A percentile compares a stretch with the other conserved stretches of the same genome.
Conservation (phyloP, 2,888 invertebrate genomes). For the Rhagium mordax region DNA sequence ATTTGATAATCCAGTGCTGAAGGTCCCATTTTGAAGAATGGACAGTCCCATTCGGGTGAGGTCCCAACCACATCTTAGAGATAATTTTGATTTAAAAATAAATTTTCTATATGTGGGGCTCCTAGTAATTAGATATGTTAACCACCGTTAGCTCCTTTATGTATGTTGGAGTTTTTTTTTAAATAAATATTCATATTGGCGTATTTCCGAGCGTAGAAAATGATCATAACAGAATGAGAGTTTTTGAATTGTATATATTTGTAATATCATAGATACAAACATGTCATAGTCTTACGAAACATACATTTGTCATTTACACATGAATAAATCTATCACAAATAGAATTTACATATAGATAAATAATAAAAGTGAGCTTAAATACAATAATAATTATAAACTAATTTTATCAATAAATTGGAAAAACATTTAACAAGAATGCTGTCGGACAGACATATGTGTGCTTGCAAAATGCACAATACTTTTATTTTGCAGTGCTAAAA, state of each 20-base stretch:
- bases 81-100: no score
- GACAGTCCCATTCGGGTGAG: no score
- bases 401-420: constrained; percentile 49
- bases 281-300: constrained; percentile 63
- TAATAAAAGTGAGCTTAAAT: constrained; percentile 54
- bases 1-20: no score
- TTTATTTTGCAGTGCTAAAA: constrained; percentile 19
- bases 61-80: no score
- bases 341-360: constrained; percentile 61
- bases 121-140: no score
- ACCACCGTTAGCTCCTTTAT: no score
- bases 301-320: constrained; percentile 62
- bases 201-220: not conserved
- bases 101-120: no score
- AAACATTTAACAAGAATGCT: constrained; percentile 50
- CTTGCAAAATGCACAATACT: constrained; percentile 10
- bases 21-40: no score
- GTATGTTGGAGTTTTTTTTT: no score
- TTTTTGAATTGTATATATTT: constrained; percentile 56
- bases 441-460: constrained; percentile 35
- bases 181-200: no score
- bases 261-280: constrained; percentile 62
- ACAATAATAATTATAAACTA: constrained; percentile 45
- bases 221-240: not conserved
- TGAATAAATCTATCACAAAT: constrained; percentile 65